Conservation (phyloP, 2,888 invertebrate species). For the Caenorhabditis plicata region DNA sequence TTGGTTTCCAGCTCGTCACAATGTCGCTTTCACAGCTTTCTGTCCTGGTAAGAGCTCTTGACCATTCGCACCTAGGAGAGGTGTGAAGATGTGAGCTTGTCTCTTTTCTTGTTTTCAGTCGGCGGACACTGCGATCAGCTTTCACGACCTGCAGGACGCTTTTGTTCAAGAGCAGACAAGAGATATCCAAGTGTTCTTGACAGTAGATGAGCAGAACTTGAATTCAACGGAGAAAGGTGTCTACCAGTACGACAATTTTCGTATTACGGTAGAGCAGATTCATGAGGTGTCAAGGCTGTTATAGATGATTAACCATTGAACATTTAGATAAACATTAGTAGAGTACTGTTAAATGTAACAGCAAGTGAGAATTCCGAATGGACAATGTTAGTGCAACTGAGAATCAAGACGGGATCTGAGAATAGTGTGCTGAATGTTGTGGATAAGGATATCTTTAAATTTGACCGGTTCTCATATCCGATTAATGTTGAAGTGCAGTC, state of each 20-base stretch:
- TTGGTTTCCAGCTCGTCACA: too few relatives aligned
- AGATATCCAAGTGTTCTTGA: slow-evolving; percentile 15
- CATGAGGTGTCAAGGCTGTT: slow-evolving; percentile 3
- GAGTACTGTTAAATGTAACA: slow-evolving; percentile 8
- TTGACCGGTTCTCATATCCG: slow-evolving; percentile 16
- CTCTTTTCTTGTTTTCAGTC: slow-evolving; percentile 7
- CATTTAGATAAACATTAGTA: too few relatives aligned
- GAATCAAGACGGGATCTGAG: slow-evolving; percentile 30
- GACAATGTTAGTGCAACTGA: slow-evolving; percentile 34
- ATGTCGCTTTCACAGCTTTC: slow-evolving; percentile 31
- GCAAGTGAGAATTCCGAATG: slow-evolving; percentile 22
- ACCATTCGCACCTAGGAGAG: too few relatives aligned
- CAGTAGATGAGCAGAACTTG: slow-evolving; percentile 30
- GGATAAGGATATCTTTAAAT: slow-evolving; percentile 35
- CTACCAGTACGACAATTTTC: slow-evolving; percentile 21
- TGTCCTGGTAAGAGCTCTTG: slow-evolving; percentile 9
- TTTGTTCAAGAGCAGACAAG: background rate
- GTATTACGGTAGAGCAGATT: slow-evolving; percentile 5
- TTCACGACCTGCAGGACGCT: slow-evolving; percentile 17
- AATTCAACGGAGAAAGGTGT: background rate
- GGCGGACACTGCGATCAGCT: slow-evolving; percentile 23
- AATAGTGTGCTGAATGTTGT: slow-evolving; percentile 22
- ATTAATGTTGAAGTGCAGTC: slow-evolving; percentile 23
- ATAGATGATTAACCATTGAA: too few relatives aligned
- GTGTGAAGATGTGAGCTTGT: too few relatives aligned